Base-by-base conservation (phyloP, 30 jellyfish, hydroid and myxozoan genomes). In the Phacellophora camtschatica region DNA sequence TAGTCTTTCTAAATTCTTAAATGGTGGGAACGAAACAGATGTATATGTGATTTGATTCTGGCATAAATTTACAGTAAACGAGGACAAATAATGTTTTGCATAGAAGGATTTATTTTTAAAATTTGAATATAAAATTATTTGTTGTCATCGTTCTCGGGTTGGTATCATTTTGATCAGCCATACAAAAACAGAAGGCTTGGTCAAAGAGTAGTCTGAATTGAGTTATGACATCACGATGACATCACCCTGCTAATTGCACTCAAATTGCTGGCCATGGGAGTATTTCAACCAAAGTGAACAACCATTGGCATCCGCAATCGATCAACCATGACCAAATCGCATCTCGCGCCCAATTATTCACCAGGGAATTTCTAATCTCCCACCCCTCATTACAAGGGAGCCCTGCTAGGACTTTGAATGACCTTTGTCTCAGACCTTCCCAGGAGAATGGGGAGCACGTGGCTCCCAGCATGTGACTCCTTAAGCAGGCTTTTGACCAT, bases 351-450 rank as follows among this genome's bases (percentile, higher is more conserved):
- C 35, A 57, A 2, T 77, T 39, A 28, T 36, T 29, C 69, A 41
- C 91, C 91, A 80, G 91, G 91, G 65, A 68, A 3, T 84, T 84
- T 84, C 95, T 84, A 72, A 49, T 84, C 75, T 19, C 87, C 88
- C 95, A 84, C 88, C 83, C 86, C 88, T 48, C 83, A 1, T 71
- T 84, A 84, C 61, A 56, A 49, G 80, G 73, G 84, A 63, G 75
- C 81, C 95, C 95, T 84, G 88, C 95, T 84, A 70, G 95, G n/a
- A 66, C 88, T 36, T 84, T 67, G 56, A 3, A 27, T 29, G 82
- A 54, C 95, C 95, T 71, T 72, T 63, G 88, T 84, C 95, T 84
- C 95, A 84, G 95, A 84, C 95, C 95, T 84, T 84, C 95, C 95
- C 95, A 72, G 95, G 95, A 84, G 95, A 63, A 22, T 22, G 81